phyloP scores from a whole-genome alignment of 35 echinoderm and acorn worm species.

The Anneissia japonica region DNA sequence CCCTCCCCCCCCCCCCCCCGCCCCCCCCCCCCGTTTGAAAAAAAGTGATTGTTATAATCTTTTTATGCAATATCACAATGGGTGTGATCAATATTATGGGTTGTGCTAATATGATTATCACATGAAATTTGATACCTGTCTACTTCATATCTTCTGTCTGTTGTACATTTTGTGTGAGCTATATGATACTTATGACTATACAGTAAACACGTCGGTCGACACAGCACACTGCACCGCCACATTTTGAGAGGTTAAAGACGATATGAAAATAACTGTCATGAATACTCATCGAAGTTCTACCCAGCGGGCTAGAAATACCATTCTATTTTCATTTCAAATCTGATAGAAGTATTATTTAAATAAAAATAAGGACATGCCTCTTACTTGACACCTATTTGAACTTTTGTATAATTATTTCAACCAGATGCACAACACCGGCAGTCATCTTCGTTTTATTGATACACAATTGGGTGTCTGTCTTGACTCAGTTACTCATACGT shows the following conservation, averaged over 20 bases:
- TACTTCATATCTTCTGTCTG: no score
- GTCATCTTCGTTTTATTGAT: neutral
- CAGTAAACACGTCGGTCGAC: no score
- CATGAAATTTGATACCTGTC: no score
- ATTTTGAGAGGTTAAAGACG: neutral
- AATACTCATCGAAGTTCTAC: neutral
- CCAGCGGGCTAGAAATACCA: neutral
- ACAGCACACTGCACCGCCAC: neutral
- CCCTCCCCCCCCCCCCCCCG: no score
- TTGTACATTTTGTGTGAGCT: neutral
- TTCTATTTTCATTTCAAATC: neutral
- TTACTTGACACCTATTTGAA: neutral
- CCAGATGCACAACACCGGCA: neutral
- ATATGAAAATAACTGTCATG: neutral
- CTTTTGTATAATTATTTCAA: neutral
- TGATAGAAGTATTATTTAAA: neutral
- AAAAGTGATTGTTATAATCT: no score
- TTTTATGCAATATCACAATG: no score
- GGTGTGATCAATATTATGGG: no score
- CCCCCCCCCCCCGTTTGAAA: no score
- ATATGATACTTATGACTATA: neutral
- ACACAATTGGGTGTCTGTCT: neutral
- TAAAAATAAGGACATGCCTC: neutral
- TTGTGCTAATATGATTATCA: no score
- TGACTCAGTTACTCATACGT: neutral